These are phyloP conservation scores for Pelochelys cantorii DNA, from an alignment of 2,797 vertebrate genomes.

Conservation along the genomic window DNA sequence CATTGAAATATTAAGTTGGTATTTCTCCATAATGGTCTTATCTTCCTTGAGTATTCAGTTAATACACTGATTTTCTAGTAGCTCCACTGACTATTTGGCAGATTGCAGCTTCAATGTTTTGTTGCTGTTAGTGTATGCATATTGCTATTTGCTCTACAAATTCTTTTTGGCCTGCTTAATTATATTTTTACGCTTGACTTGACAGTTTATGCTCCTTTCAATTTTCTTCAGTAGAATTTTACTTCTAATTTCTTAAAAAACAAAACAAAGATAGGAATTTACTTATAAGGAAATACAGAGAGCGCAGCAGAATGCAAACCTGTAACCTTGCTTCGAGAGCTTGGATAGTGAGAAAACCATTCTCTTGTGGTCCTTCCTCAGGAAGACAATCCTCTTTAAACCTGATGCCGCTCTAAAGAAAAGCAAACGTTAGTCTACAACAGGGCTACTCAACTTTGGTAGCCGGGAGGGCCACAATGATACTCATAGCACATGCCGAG, in stretches of 20 bases:
- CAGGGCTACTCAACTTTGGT: too few relatives aligned
- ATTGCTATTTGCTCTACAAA: not conserved
- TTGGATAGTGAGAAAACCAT: slow-evolving; percentile 82
- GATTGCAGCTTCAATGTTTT: not conserved
- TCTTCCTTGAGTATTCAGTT: not conserved
- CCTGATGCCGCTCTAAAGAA: slow-evolving; percentile 76
- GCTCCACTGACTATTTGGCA: not conserved
- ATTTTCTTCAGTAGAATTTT: not conserved
- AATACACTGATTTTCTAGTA: not conserved
- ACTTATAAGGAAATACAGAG: not conserved
- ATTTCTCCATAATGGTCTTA: not conserved
- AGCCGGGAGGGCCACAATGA: too few relatives aligned
- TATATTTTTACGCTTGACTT: not conserved
- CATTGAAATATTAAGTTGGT: not conserved
- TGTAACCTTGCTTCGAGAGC: slow-evolving; percentile 91
- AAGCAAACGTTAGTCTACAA: not conserved
- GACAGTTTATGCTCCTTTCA: not conserved
- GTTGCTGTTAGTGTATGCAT: not conserved
- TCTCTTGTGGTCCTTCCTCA: slow-evolving; percentile 79
- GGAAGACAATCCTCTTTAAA: slow-evolving; percentile 42
- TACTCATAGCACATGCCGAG: too few relatives aligned
- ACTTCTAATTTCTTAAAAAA: not conserved
- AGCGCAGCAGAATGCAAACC: slow-evolving; percentile 77
- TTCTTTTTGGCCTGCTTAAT: not conserved
- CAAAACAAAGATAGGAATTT: not conserved